A percentile compares a stretch with the other conserved stretches of the same genome.
These are phyloP conservation scores for Ernsta delagoae DNA, from an alignment of 2,888 invertebrate species.

Conservation along the genomic window DNA sequence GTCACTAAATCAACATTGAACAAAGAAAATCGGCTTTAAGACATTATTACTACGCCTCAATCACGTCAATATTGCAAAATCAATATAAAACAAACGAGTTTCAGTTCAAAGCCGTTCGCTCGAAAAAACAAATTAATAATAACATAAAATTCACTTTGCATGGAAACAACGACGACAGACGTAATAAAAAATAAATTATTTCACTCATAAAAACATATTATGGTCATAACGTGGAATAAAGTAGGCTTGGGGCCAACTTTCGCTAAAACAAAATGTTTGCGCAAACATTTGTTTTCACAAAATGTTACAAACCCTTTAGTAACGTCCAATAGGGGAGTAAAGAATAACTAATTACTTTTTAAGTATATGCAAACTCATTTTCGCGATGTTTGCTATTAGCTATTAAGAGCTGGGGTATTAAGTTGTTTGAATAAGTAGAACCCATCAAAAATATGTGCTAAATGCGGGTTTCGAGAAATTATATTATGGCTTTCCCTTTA, in stretches of 20 bases:
- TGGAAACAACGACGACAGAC: not conserved
- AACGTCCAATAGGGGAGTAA: not conserved
- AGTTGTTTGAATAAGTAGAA: too few species aligned
- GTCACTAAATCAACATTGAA: too few species aligned
- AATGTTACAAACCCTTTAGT: not conserved
- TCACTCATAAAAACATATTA: constrained; percentile 8
- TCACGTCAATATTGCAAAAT: too few species aligned
- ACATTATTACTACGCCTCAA: too few species aligned
- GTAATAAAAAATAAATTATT: constrained; percentile 3
- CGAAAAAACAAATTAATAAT: not conserved
- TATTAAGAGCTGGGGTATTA: too few species aligned
- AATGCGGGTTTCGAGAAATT: too few species aligned
- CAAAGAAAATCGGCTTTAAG: too few species aligned
- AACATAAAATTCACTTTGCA: constrained; percentile 4
- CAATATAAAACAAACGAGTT: not conserved
- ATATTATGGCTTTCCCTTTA: too few species aligned
- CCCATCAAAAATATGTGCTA: too few species aligned
- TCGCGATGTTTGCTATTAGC: not conserved
- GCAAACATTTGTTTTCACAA: constrained; percentile 7
- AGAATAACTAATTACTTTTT: not conserved
- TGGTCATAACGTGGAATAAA: constrained; percentile 3
- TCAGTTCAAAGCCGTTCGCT: not conserved
- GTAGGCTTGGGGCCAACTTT: not conserved
- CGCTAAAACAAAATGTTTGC: not conserved
- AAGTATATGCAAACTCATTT: not conserved